Evolutionary conservation across 2,797 vertebrate genomes (phyloP).

Genomic region (Sebastes matsubarae): DNA sequence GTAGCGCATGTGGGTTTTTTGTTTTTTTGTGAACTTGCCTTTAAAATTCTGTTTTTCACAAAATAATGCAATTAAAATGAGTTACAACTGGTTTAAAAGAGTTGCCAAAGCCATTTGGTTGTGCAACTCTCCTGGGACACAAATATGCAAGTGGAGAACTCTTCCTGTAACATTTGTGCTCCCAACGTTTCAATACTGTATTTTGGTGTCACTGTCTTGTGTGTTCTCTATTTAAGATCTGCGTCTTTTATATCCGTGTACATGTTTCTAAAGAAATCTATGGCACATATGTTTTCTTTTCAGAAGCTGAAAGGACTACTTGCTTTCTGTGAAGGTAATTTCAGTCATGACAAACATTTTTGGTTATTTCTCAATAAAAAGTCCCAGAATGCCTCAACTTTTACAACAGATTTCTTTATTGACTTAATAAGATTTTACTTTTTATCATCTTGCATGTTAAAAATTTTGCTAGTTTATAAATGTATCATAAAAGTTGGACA

Average conservation of each 20-base stretch:
- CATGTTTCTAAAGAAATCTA: background rate
- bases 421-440: background rate
- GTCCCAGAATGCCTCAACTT: constrained; percentile 8
- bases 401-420: constrained; percentile 38
- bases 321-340: constrained; percentile 84
- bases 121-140: background rate
- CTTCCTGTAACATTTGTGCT: background rate
- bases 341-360: constrained; percentile 30
- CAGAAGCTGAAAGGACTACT: constrained; percentile 49
- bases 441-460: background rate
- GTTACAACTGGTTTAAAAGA: background rate
- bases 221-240: constrained; percentile 28
- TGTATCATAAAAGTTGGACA: constrained; percentile 27
- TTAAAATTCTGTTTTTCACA: background rate
- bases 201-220: constrained; percentile 12
- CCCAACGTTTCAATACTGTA: constrained; percentile 3
- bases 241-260: constrained; percentile 27
- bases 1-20: background rate
- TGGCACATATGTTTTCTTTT: constrained; percentile 19
- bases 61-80: background rate
- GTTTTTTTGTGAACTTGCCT: background rate
- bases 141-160: constrained; percentile 24
- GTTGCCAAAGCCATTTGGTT: background rate
- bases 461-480: constrained; percentile 1
- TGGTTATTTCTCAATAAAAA: constrained; percentile 69